Conservation (phyloP, 2,113 vertebrate species). For the Pipra filicauda region DNA sequence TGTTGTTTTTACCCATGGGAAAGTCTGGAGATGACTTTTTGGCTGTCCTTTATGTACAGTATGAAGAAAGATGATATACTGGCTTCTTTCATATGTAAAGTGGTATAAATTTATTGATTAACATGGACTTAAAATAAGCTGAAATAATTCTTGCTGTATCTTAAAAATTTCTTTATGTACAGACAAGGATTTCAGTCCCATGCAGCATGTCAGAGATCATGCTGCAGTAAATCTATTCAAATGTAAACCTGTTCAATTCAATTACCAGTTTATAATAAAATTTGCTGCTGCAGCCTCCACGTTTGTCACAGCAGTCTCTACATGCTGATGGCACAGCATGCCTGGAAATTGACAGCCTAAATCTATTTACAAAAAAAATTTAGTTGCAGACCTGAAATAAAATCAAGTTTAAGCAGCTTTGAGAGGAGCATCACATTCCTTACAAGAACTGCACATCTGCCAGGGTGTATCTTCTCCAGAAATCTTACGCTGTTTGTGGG, state of each 20-base stretch:
- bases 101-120: not conserved
- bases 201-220: conserved; percentile 75
- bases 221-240: conserved; percentile 82
- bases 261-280: conserved; percentile 82
- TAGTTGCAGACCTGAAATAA: conserved; percentile 72
- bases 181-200: conserved; percentile 63
- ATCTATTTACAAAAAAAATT: conserved; percentile 82
- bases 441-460: conserved; percentile 50
- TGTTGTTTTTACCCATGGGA: not conserved
- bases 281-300: conserved; percentile 72
- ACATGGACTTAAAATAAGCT: not conserved
- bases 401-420: conserved; percentile 74
- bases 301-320: conserved; percentile 77
- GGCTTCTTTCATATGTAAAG: not conserved
- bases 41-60: not conserved
- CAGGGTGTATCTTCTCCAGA: conserved; percentile 16
- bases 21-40: not conserved
- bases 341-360: conserved; percentile 78
- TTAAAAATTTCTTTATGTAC: conserved; percentile 67
- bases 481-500: not conserved
- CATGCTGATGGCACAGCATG: conserved; percentile 74
- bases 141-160: not conserved
- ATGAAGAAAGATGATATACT: not conserved
- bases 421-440: conserved; percentile 46
- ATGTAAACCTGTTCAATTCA: conserved; percentile 85